Conservation (phyloP, 2,113 vertebrate species). For the Syngnathoides biaculeatus region DNA sequence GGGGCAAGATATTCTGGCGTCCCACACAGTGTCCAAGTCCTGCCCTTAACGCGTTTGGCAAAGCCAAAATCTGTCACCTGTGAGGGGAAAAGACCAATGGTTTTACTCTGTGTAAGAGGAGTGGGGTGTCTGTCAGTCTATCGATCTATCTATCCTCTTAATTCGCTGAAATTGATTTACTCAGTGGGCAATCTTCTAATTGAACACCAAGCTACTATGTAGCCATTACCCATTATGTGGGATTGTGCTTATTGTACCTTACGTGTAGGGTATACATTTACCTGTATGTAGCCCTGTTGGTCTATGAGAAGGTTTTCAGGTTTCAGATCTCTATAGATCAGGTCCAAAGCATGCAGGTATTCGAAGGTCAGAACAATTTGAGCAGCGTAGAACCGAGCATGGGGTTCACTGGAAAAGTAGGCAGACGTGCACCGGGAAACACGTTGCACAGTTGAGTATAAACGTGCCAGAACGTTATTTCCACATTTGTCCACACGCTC, state of each 20-base stretch:
- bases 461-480: neutral
- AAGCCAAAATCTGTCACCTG: slow-evolving; percentile 94
- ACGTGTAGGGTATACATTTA: slow-evolving; percentile 1
- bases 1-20: slow-evolving; percentile 91
- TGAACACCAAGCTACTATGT: neutral
- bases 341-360: slow-evolving; percentile 70
- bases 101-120: neutral
- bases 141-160: neutral
- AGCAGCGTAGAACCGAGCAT: slow-evolving; percentile 70
- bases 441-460: neutral
- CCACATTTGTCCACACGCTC: neutral
- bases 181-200: neutral
- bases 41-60: slow-evolving; percentile 89
- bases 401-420: slow-evolving; percentile 54
- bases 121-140: neutral
- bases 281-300: slow-evolving; percentile 68
- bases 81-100: neutral
- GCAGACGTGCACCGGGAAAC: slow-evolving; percentile 3
- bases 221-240: neutral
- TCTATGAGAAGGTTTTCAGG: slow-evolving; percentile 66
- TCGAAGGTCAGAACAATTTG: slow-evolving; percentile 71
- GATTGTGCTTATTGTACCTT: too few relatives aligned
- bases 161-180: neutral
- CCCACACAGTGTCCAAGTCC: slow-evolving; percentile 92
- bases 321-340: slow-evolving; percentile 73